Conservation (phyloP, 2,113 vertebrate genomes). For the Hoplias malabaricus region DNA sequence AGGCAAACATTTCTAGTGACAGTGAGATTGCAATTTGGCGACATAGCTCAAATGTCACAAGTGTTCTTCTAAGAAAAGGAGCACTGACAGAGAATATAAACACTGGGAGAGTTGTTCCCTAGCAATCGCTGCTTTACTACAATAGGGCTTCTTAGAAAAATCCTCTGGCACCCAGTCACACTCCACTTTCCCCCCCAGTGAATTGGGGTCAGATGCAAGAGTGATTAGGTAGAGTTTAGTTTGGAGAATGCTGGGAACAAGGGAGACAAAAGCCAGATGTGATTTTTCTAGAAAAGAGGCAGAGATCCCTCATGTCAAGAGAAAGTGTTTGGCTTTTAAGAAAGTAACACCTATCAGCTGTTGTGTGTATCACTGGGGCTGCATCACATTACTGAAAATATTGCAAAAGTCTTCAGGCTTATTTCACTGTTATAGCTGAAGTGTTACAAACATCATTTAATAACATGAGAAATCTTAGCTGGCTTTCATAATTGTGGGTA, state of each 20-base stretch:
- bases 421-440: slow-evolving; percentile 59
- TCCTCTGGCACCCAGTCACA: background rate
- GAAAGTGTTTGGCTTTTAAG: slow-evolving; percentile 14
- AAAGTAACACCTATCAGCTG: slow-evolving; percentile 1
- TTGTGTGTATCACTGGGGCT: background rate
- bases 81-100: slow-evolving; percentile 37
- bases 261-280: slow-evolving; percentile 37
- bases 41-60: slow-evolving; percentile 46
- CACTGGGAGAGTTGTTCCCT: slow-evolving; percentile 50
- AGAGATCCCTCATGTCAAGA: background rate
- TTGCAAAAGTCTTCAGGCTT: background rate
- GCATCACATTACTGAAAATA: background rate
- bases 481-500: too few relatives aligned
- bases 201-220: slow-evolving; percentile 30
- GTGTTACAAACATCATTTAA: slow-evolving; percentile 4
- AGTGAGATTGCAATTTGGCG: slow-evolving; percentile 15
- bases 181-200: slow-evolving; percentile 1
- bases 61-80: slow-evolving; percentile 24
- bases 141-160: slow-evolving; percentile 13
- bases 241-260: slow-evolving; percentile 5
- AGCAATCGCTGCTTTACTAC: slow-evolving; percentile 15
- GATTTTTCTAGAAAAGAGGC: slow-evolving; percentile 12
- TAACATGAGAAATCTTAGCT: background rate
- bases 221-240: slow-evolving; percentile 2
- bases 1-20: slow-evolving; percentile 47